phyloP scores from a whole-genome alignment of 2,888 invertebrate species.

The Drosophila paracracens region DNA sequence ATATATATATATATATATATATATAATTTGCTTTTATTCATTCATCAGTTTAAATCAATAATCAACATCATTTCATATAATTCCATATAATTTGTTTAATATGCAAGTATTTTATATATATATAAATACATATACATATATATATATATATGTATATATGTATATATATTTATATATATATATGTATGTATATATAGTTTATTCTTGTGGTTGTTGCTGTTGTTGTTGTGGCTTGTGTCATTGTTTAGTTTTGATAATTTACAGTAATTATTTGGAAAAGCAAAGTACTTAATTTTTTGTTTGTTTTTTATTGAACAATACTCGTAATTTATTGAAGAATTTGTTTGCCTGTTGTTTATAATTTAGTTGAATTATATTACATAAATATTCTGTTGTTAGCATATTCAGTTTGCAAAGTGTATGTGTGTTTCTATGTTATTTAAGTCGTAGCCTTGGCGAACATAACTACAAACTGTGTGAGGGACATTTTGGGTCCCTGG shows the following conservation, averaged over 20 bases:
- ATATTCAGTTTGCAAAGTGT: conserved; percentile 61
- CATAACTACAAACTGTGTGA: conserved; percentile 75
- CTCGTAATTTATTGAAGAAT: conserved; percentile 53
- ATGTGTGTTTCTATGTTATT: conserved; percentile 37
- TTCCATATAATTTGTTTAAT: conserved; percentile 78
- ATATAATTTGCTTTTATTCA: conserved; percentile 65
- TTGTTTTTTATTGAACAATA: conserved; percentile 66
- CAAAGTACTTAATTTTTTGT: conserved; percentile 57
- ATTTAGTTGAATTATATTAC: conserved; percentile 80
- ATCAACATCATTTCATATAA: conserved; percentile 80
- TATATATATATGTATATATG: conserved; percentile 40
- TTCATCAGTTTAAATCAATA: conserved; percentile 76
- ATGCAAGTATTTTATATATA: conserved; percentile 68
- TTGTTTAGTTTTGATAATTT: conserved; percentile 61
- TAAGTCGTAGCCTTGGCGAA: conserved; percentile 55
- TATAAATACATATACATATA: conserved; percentile 63
- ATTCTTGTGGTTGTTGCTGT: conserved; percentile 58
- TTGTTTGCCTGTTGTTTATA: conserved; percentile 53
- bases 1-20: conserved; percentile 36
- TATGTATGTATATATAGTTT: conserved; percentile 62
- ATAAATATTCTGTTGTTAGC: conserved; percentile 66
- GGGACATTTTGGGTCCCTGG: conserved; percentile 54
- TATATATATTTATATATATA: conserved; percentile 35
- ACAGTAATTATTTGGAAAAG: conserved; percentile 74
- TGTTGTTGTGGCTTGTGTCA: conserved; percentile 59